Base-by-base conservation (phyloP, 2,797 vertebrate species). In the Kryptolebias ocellatus region DNA sequence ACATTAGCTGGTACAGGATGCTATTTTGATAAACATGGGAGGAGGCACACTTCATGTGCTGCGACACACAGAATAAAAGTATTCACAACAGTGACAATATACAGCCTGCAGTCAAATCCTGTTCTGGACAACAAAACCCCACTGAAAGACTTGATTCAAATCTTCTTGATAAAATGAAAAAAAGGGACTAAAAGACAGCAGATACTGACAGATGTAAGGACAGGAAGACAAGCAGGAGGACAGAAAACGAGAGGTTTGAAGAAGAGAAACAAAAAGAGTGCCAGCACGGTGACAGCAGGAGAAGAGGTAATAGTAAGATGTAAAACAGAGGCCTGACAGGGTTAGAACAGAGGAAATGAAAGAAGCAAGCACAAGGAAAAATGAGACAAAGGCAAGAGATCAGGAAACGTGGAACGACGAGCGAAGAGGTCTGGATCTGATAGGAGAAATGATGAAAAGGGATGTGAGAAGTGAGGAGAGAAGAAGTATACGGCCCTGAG, bases 41-140 rank as follows among this genome's bases (percentile, higher is more conserved):
- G 62, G 57, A 50, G 62, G 58, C 15, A 9, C 2, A 39, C 55
- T 72, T 72, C 78, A 61, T 80, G 79, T 67, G 64, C 27, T 39
- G 39, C 27, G 37, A 64, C 34, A 58, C 17, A 71, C 27, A 71
- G 42, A 61, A 46, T 12, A 20, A 64, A 77, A 64, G 65, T 31
- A 55, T 83, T 83, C 65, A 68, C 70, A 54, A 55, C 69, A 61
- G 71, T 76, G 15, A 70, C 66, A 79, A 80, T 37, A 70, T 44
- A 60, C 63, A 76, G 80, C 85, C 79, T 81, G 18, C 65, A 67
- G 85, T 85, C 52, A 88, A 76, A 85, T 74, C 79, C 69, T 74
- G 71, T 62, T 74, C 70, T 15, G 68, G 78, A 76, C 68, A 53
- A 77, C 74, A 70, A 29, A 78, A 60, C 68, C 53, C 34, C 29